These are phyloP conservation scores for Leptoteleia sp. DNA, from an alignment of 1,140 invertebrate genomes.

Conservation along the genomic window DNA sequence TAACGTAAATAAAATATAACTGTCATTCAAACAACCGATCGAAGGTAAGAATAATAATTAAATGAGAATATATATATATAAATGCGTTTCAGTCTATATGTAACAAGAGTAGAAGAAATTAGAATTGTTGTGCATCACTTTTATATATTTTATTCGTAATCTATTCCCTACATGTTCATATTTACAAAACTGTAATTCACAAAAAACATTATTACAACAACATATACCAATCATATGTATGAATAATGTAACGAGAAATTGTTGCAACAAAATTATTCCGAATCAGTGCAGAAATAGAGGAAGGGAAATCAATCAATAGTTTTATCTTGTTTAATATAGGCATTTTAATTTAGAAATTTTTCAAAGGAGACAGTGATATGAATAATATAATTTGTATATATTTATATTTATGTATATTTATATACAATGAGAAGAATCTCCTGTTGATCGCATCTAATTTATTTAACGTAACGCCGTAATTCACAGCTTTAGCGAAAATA, in stretches of 20 bases:
- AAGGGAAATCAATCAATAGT: constrained; percentile 65
- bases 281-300: constrained; percentile 50
- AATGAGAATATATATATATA: too few species aligned
- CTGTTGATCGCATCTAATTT: constrained; percentile 71
- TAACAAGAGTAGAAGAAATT: constrained; percentile 36
- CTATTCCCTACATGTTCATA: constrained; percentile 61
- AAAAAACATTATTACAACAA: constrained; percentile 55
- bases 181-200: constrained; percentile 59
- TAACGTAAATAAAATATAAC: too few species aligned
- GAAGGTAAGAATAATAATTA: too few species aligned
- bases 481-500: constrained; percentile 65
- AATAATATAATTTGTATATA: constrained; percentile 76
- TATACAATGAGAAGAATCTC: constrained; percentile 77
- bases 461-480: constrained; percentile 62
- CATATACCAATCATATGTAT: constrained; percentile 49
- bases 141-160: constrained; percentile 60
- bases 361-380: constrained; percentile 79
- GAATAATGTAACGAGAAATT: constrained; percentile 53
- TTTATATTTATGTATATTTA: constrained; percentile 76
- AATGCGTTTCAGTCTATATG: too few species aligned
- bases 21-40: too few species aligned
- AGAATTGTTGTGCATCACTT: constrained; percentile 48
- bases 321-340: constrained; percentile 73
- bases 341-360: constrained; percentile 79
- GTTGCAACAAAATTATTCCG: constrained; percentile 46